Evolutionary conservation across 2,888 invertebrate genomes (phyloP).

Genomic region (Ferdinandea cuprea): DNA sequence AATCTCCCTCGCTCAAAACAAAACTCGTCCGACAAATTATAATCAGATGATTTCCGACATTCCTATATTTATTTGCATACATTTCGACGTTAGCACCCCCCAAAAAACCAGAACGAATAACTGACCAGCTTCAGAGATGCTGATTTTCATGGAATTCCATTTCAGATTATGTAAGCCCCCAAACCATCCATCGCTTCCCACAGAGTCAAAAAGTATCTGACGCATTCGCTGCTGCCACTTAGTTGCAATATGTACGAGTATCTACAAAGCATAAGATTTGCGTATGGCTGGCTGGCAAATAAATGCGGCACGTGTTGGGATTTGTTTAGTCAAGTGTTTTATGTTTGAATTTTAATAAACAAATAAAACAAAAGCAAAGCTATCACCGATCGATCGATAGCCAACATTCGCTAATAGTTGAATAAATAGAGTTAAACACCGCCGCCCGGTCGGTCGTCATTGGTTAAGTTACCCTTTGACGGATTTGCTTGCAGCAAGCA

Average conservation of each 20-base stretch:
- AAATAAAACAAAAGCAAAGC: constrained; percentile 18
- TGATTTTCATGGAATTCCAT: not conserved
- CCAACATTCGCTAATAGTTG: constrained; percentile 27
- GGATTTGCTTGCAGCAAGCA: constrained; percentile 1
- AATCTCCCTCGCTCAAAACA: not conserved
- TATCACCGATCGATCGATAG: too few relatives aligned
- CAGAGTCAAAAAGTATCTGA: not conserved
- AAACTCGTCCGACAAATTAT: constrained; percentile 5
- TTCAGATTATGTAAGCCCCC: not conserved
- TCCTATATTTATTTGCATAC: constrained; percentile 31
- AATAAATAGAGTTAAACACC: constrained; percentile 18
- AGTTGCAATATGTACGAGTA: constrained; percentile 19
- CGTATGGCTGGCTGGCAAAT: constrained; percentile 57
- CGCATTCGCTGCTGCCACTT: constrained; percentile 29
- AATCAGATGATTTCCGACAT: constrained; percentile 8
- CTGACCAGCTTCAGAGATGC: constrained; percentile 3
- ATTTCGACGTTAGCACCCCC: not conserved
- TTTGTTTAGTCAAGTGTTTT: constrained; percentile 44
- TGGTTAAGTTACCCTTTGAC: constrained; percentile 20
- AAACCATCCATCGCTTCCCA: not conserved
- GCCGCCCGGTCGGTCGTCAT: not conserved
- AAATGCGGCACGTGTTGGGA: constrained; percentile 63
- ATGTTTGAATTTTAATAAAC: constrained; percentile 45
- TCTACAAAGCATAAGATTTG: constrained; percentile 7
- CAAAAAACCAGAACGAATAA: too few relatives aligned